Base-by-base conservation (phyloP, 2,888 invertebrate species). In the Pharmacophagus antenor region DNA sequence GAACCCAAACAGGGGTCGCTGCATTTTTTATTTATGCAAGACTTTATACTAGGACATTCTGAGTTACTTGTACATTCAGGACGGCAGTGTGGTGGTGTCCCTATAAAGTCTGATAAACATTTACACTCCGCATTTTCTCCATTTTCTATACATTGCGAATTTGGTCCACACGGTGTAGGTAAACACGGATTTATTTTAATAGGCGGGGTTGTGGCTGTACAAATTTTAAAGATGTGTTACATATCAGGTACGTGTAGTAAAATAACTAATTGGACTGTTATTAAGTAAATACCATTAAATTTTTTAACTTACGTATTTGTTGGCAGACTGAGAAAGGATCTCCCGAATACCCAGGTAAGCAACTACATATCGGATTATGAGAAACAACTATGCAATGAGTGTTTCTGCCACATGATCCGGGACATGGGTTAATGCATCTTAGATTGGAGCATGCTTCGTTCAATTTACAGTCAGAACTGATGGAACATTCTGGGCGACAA, bases 401-500 rank as follows among this genome's bases (percentile, higher is more conserved):
- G 65, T 88, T 87, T 55, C 91, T 85, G 23, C 95, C 95, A 77
- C 96, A 94, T 44, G 94, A 93, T 66, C 95, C 94, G 18, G 92
- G 92, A 70, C 95, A 96, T 21, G 96, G 95, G 76, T 96, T 94
- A 48, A 91, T 85, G 74, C 96, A 96, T 82, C 95, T 95, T 70
- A 94, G 94, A 68, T 93, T 93, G 10, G 95, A 92, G 77, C 97
- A 97, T 52, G 96, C 95, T 69, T 88, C 92, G 70, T 93, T 90
- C 56, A 92, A 79, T 6, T 92, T 81, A 75, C 96, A 96, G 65
- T 96, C 96, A 0, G 93, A 93, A 78, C 95, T 96, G 22, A 94
- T 90, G 47, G 94, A 91, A 79, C 96, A 96, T 83, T 96, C 95
- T 0, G 95, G 96, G 50, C 95, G 92, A 72, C 96, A 96, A 64